Evolutionary conservation across 2,797 vertebrate genomes (phyloP).

Genomic region (Karalla daura): DNA sequence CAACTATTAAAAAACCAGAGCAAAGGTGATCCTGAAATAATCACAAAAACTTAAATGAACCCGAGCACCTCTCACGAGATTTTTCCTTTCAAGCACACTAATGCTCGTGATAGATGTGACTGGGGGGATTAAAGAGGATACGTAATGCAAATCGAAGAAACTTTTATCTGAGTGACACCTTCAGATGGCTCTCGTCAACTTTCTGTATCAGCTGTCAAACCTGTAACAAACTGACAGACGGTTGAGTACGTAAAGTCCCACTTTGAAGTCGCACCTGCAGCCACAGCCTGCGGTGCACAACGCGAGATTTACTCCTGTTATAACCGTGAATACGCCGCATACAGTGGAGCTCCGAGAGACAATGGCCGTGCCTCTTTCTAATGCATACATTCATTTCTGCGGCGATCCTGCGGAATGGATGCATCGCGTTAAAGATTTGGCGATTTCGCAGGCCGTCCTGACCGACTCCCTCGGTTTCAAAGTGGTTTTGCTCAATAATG

Average conservation of each 20-base stretch:
- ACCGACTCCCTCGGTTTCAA: conserved; percentile 38
- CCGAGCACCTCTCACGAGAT: too few species aligned
- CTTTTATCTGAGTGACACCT: background rate
- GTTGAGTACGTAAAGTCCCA: background rate
- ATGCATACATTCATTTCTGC: conserved; percentile 28
- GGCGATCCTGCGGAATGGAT: conserved; percentile 21
- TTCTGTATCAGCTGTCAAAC: background rate
- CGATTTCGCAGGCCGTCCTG: conserved; percentile 23
- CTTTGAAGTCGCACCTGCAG: conserved; percentile 8
- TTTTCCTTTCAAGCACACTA: too few species aligned
- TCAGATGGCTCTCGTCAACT: background rate
- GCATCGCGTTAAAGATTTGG: conserved; percentile 5
- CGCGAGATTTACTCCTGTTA: background rate
- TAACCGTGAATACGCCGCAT: background rate
- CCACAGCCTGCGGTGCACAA: background rate
- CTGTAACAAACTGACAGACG: background rate
- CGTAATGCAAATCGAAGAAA: background rate
- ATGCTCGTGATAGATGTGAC: too few species aligned
- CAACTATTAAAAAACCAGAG: conserved; percentile 25
- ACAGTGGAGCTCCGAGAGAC: background rate
- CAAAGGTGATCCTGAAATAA: conserved; percentile 11
- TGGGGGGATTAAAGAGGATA: too few species aligned
- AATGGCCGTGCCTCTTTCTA: background rate
- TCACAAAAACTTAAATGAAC: background rate
- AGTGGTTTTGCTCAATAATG: conserved; percentile 61